Conservation (phyloP, 2,797 vertebrate genomes). For the Tenualosa ilisha region DNA sequence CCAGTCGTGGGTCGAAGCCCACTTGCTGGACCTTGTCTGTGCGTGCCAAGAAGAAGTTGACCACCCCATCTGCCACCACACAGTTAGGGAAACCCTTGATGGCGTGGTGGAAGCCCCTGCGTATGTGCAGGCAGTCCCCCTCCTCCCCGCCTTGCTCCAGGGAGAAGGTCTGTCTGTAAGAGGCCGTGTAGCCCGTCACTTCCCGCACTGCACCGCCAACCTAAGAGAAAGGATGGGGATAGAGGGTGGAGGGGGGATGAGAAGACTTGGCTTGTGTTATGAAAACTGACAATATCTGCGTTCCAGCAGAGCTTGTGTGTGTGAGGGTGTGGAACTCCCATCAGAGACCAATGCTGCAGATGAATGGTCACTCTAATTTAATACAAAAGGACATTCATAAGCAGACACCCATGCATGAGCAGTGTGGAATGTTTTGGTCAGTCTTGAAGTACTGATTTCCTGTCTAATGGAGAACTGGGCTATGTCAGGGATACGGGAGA, state of each 20-base stretch:
- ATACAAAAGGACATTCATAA: not conserved
- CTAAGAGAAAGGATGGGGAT: constrained; percentile 56
- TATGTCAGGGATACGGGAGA: no score
- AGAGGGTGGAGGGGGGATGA: not conserved
- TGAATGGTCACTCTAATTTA: not conserved
- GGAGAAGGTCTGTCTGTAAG: constrained; percentile 82
- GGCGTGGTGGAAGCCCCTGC: constrained; percentile 78
- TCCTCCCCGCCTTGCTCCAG: constrained; percentile 79
- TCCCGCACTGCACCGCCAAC: constrained; percentile 92
- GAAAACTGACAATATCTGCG: not conserved
- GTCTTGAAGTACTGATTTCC: not conserved
- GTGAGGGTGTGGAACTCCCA: not conserved
- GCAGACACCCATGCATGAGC: not conserved
- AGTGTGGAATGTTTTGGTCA: not conserved
- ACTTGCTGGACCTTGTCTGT: constrained; percentile 83
- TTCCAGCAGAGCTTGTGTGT: not conserved
- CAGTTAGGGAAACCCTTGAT: constrained; percentile 83
- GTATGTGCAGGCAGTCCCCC: constrained; percentile 83
- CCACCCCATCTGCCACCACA: constrained; percentile 86
- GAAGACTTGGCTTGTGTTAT: not conserved
- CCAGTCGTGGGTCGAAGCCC: constrained; percentile 85
- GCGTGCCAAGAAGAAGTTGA: constrained; percentile 90
- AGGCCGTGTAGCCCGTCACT: constrained; percentile 81
- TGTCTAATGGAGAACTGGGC: not conserved
- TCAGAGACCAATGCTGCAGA: not conserved